A percentile compares a stretch with the other conserved stretches of the same genome.
Evolutionary conservation across 2,888 invertebrate genomes (phyloP).

Genomic region (Ethmia dodecea): DNA sequence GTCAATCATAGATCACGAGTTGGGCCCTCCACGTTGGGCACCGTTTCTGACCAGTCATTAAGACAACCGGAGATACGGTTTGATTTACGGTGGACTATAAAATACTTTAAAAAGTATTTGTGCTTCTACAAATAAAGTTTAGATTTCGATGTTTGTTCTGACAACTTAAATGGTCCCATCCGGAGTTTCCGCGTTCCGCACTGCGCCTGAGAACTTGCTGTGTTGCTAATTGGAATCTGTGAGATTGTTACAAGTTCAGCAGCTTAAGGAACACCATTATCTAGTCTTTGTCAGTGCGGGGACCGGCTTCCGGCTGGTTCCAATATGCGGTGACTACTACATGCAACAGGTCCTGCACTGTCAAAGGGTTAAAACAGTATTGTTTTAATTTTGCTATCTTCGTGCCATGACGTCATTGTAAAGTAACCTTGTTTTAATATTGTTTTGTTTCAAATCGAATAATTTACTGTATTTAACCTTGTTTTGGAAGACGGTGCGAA

Average conservation of each 20-base stretch:
- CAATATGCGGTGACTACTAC: too few relatives aligned
- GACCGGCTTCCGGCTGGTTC: too few relatives aligned
- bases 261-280: not conserved
- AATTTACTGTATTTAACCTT: too few relatives aligned
- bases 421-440: too few relatives aligned
- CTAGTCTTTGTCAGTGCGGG: too few relatives aligned
- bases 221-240: not conserved
- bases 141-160: conserved; percentile 21
- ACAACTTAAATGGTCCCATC: conserved; percentile 22
- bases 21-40: conserved; percentile 22
- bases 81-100: not conserved
- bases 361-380: too few relatives aligned
- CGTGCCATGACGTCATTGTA: too few relatives aligned
- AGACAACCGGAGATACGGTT: not conserved
- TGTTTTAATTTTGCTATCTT: too few relatives aligned
- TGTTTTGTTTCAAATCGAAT: too few relatives aligned
- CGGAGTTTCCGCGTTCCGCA: conserved; percentile 36
- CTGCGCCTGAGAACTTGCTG: conserved; percentile 41
- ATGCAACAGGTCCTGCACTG: too few relatives aligned
- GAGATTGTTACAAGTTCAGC: not conserved
- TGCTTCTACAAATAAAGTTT: conserved; percentile 15
- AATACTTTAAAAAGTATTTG: not conserved
- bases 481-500: too few relatives aligned
- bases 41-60: conserved; percentile 2
- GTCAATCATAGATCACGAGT: conserved; percentile 52